Percentiles rank a stretch among this genome's conserved stretches.
Evolutionary conservation across 2,113 vertebrate species (phyloP).

Genomic region (Trichomycterus rosablanca): DNA sequence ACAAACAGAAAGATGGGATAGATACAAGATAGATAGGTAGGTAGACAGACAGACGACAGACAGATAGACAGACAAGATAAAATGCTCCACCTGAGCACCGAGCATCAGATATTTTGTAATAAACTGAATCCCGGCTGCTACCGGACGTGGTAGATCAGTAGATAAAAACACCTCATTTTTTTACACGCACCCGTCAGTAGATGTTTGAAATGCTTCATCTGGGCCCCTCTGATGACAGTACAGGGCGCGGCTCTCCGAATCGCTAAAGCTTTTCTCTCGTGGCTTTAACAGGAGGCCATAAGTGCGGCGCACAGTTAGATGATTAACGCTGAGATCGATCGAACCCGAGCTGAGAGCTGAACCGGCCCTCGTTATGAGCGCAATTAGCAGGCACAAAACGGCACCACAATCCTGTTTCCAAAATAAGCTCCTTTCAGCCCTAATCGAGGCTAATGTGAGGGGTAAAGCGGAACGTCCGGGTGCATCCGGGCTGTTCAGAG

Average conservation of each 20-base stretch:
- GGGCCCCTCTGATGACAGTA: constrained; percentile 52
- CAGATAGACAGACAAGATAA: too few species aligned
- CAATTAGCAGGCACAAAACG: constrained; percentile 64
- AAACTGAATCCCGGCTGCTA: too few species aligned
- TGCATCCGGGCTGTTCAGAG: constrained; percentile 31
- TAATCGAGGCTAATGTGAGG: constrained; percentile 36
- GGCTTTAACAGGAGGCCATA: constrained; percentile 20
- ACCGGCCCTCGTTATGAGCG: constrained; percentile 55
- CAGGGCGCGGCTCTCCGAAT: too few species aligned
- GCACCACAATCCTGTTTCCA: neutral
- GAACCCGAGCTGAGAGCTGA: constrained; percentile 59
- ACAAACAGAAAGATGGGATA: too few species aligned
- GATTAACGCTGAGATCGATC: constrained; percentile 64
- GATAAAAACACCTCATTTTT: constrained; percentile 11
- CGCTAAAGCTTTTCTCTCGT: constrained; percentile 34
- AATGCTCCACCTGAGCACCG: too few species aligned
- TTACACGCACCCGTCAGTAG: neutral
- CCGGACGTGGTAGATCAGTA: too few species aligned
- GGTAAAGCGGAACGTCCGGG: constrained; percentile 44
- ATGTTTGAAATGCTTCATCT: constrained; percentile 50
- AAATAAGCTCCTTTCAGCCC: constrained; percentile 51
- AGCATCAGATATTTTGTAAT: too few species aligned
- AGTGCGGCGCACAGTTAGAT: constrained; percentile 44
- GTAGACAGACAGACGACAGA: too few species aligned
- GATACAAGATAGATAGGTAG: too few species aligned